Percentiles rank a stretch among this genome's conserved stretches.
Conservation (phyloP, 2,888 invertebrate genomes). For the Ophion ventricosus region DNA sequence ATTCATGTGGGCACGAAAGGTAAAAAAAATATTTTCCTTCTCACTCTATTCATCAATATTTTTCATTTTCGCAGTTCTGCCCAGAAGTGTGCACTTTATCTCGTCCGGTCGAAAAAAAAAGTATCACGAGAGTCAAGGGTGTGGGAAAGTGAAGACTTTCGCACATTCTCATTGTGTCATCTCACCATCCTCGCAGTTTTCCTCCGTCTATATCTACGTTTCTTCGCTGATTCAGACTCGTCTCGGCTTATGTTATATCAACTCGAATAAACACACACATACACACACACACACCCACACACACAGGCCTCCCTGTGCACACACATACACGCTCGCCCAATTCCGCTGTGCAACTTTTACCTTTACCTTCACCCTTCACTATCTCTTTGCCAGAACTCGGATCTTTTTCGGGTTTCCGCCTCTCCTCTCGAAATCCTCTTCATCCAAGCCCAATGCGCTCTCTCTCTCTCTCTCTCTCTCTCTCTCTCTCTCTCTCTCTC, state of each 20-base stretch:
- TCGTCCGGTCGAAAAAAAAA: too few relatives aligned
- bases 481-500: too few relatives aligned
- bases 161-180: constrained; percentile 13
- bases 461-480: too few relatives aligned
- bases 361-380: constrained; percentile 20
- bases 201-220: constrained; percentile 20
- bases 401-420: constrained; percentile 53
- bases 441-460: constrained; percentile 8
- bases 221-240: constrained; percentile 55
- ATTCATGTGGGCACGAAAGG: too few relatives aligned
- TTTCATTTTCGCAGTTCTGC: too few relatives aligned
- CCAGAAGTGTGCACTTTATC: too few relatives aligned
- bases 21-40: too few relatives aligned
- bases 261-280: constrained; percentile 30
- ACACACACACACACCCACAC: too few relatives aligned
- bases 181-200: neutral
- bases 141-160: too few relatives aligned
- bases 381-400: constrained; percentile 44
- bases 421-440: constrained; percentile 25
- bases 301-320: too few relatives aligned
- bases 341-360: constrained; percentile 24
- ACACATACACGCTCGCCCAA: constrained; percentile 2
- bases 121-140: too few relatives aligned
- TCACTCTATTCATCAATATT: too few relatives aligned
- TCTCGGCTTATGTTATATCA: constrained; percentile 39